A percentile compares a stretch with the other conserved stretches of the same genome.
Conservation (phyloP, 2,888 invertebrate species). For the Parascotia fuliginaria region DNA sequence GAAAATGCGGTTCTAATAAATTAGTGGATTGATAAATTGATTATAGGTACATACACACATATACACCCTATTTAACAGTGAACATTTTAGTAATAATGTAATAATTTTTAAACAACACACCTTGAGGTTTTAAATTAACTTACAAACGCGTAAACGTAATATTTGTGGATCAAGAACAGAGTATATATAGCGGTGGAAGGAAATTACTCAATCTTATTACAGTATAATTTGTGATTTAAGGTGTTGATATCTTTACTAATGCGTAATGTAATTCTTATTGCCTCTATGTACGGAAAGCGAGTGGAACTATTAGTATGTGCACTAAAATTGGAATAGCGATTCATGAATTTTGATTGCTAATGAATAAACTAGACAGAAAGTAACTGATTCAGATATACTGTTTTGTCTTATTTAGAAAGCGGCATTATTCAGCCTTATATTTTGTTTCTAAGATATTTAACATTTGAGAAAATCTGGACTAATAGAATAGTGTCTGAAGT, state of each 20-base stretch:
- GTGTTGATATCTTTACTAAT: slow-evolving; percentile 12
- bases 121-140: neutral
- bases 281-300: neutral
- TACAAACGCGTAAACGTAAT: slow-evolving; percentile 1
- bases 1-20: too few species aligned
- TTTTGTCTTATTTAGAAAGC: neutral
- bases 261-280: slow-evolving; percentile 1
- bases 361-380: slow-evolving; percentile 16
- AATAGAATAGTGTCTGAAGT: too few species aligned
- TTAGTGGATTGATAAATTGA: too few species aligned
- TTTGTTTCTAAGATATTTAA: too few species aligned
- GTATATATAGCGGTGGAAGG: too few species aligned
- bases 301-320: neutral
- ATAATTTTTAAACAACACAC: too few species aligned
- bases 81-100: too few species aligned
- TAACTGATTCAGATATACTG: slow-evolving; percentile 13
- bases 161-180: too few species aligned
- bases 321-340: slow-evolving; percentile 12
- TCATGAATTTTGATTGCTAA: slow-evolving; percentile 26
- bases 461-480: too few species aligned
- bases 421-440: neutral
- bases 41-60: too few species aligned
- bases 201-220: slow-evolving; percentile 23
- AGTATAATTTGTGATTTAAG: slow-evolving; percentile 16
- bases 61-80: too few species aligned